A percentile compares a stretch with the other conserved stretches of the same genome.
phyloP scores from a whole-genome alignment of 2,888 invertebrate genomes.

The Lobophora halterata region DNA sequence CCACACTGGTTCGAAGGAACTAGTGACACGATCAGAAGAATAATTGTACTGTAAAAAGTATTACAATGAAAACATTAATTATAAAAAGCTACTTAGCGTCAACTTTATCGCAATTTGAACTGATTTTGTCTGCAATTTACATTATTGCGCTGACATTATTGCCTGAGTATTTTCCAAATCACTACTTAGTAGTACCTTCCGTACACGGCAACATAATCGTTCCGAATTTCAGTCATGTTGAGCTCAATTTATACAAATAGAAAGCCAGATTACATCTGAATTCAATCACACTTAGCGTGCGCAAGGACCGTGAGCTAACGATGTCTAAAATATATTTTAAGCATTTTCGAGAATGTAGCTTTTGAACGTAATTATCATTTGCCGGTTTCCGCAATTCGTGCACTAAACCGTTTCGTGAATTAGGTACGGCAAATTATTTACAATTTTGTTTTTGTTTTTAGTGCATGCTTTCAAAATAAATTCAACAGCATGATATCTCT shows the following conservation, averaged over 20 bases:
- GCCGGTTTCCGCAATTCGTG: conserved; percentile 1
- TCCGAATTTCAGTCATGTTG: not conserved
- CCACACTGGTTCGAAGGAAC: too few species aligned
- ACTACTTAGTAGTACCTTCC: not conserved
- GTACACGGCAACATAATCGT: not conserved
- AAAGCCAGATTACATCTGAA: conserved; percentile 5
- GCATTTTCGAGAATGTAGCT: conserved; percentile 7
- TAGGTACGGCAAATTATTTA: not conserved
- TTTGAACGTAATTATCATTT: conserved; percentile 14
- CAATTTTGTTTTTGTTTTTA: not conserved
- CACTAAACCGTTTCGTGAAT: conserved; percentile 4
- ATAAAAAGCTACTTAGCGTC: too few species aligned
- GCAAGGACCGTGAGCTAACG: conserved; percentile 1
- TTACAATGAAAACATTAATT: too few species aligned
- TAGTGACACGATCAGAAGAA: too few species aligned
- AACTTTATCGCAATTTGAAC: too few species aligned
- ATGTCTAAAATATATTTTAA: conserved; percentile 10
- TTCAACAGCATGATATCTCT: too few species aligned
- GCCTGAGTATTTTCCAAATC: too few species aligned
- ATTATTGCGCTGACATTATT: too few species aligned
- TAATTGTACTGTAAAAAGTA: too few species aligned
- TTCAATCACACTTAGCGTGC: conserved; percentile 8
- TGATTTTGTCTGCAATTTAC: too few species aligned
- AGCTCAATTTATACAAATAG: not conserved
- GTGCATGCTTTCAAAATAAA: not conserved